Conservation (phyloP, 2,888 invertebrate genomes). For the Trichacis sp. region DNA sequence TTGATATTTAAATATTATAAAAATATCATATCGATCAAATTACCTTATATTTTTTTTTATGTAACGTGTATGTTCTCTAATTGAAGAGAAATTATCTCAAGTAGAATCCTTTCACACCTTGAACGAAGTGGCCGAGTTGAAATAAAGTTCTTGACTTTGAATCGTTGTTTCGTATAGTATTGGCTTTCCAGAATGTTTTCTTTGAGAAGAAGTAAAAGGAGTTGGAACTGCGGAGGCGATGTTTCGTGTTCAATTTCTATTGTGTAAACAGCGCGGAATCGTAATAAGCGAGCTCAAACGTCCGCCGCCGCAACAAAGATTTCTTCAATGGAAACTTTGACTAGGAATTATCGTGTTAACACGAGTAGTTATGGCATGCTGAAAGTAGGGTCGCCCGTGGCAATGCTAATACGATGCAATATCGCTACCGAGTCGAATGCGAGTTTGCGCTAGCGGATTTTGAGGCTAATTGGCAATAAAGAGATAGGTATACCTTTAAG, state of each 20-base stretch:
- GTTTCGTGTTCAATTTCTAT: neutral
- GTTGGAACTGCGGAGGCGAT: neutral
- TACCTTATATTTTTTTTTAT: no score
- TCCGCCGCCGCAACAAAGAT: conserved; percentile 29
- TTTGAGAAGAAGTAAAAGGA: neutral
- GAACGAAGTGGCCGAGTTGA: no score
- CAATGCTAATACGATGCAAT: conserved; percentile 37
- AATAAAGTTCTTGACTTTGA: no score
- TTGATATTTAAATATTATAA: no score
- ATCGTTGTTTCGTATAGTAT: neutral
- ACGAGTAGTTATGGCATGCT: conserved; percentile 26
- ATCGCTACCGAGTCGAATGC: conserved; percentile 26
- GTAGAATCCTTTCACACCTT: no score
- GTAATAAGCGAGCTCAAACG: conserved; percentile 29
- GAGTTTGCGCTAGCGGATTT: conserved; percentile 30
- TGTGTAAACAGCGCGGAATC: neutral
- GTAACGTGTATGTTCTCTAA: no score
- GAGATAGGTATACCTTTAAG: conserved; percentile 17
- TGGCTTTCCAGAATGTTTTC: neutral
- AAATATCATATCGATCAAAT: no score
- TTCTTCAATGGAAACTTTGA: conserved; percentile 36
- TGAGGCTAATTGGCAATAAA: conserved; percentile 34
- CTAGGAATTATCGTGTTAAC: conserved; percentile 37
- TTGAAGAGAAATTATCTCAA: no score
- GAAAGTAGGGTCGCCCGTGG: conserved; percentile 28